Conservation (phyloP, 1,140 invertebrate species). For the Drosophila gunungcola region DNA sequence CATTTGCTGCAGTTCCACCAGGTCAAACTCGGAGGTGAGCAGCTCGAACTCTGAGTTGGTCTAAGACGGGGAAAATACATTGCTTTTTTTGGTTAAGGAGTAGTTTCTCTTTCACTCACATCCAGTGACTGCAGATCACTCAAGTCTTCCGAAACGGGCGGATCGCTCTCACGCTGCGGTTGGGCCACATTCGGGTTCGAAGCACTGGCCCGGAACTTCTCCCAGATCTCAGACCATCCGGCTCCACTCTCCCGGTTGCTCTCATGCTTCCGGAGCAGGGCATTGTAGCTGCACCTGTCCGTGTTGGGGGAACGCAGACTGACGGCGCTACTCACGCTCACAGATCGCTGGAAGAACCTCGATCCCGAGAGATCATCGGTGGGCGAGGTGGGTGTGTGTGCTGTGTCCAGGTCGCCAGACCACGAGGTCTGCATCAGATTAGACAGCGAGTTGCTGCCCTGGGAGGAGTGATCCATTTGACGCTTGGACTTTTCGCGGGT, state of each 20-base stretch:
- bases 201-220: slow-evolving; percentile 61
- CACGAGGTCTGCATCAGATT: slow-evolving; percentile 82
- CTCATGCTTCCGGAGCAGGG: slow-evolving; percentile 81
- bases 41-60: slow-evolving; percentile 86
- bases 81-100: too few relatives aligned
- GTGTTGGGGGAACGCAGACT: slow-evolving; percentile 60
- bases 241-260: slow-evolving; percentile 85
- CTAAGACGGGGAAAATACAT: slow-evolving; percentile 11
- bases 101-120: slow-evolving; percentile 13
- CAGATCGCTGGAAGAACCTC: slow-evolving; percentile 63
- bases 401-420: slow-evolving; percentile 58
- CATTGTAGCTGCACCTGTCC: slow-evolving; percentile 78
- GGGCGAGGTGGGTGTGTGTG: slow-evolving; percentile 22
- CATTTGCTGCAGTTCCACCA: slow-evolving; percentile 87
- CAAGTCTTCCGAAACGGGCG: slow-evolving; percentile 35
- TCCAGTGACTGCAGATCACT: slow-evolving; percentile 66
- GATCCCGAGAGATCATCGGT: slow-evolving; percentile 31
- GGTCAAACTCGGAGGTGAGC: slow-evolving; percentile 86
- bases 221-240: slow-evolving; percentile 77
- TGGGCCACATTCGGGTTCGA: slow-evolving; percentile 59
- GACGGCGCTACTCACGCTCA: slow-evolving; percentile 63
- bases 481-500: slow-evolving; percentile 42
- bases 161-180: slow-evolving; percentile 77
- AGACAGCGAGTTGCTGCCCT: slow-evolving; percentile 72
- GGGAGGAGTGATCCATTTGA: slow-evolving; percentile 46